A percentile compares a stretch with the other conserved stretches of the same genome.
Conservation (phyloP, 64 coral and sea anemone genomes). For the Dendronephthya gigantea region DNA sequence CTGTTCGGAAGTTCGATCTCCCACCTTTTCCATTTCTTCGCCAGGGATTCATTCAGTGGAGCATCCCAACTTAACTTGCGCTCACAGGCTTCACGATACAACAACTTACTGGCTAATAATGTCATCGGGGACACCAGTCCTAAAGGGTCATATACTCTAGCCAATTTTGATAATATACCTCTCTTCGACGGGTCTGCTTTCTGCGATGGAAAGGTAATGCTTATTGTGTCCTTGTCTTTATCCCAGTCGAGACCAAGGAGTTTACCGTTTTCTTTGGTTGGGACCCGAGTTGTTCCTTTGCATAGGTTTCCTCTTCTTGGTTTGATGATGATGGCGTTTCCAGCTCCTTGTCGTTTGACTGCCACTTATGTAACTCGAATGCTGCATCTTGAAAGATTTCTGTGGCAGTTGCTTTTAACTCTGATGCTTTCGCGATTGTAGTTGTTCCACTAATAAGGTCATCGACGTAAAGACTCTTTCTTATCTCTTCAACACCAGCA, state of each 20-base stretch:
- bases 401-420: too few relatives aligned
- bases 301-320: neutral
- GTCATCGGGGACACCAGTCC: neutral
- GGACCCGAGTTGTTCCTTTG: neutral
- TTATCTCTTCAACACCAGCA: neutral
- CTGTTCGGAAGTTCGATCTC: neutral
- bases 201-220: neutral
- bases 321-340: neutral
- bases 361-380: too few relatives aligned
- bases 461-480: neutral
- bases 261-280: too few relatives aligned
- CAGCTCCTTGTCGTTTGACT: neutral
- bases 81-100: neutral
- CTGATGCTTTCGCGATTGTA: too few relatives aligned
- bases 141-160: neutral
- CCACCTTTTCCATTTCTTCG: neutral
- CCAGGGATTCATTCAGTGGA: neutral
- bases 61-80: neutral
- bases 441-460: too few relatives aligned
- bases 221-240: neutral
- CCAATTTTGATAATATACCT: neutral
- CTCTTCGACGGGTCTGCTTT: neutral
- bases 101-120: neutral
- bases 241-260: neutral
- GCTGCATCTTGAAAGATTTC: too few relatives aligned